These are phyloP conservation scores for Acropternis orthonyx DNA, from an alignment of 2,797 vertebrate species.

Conservation along the genomic window DNA sequence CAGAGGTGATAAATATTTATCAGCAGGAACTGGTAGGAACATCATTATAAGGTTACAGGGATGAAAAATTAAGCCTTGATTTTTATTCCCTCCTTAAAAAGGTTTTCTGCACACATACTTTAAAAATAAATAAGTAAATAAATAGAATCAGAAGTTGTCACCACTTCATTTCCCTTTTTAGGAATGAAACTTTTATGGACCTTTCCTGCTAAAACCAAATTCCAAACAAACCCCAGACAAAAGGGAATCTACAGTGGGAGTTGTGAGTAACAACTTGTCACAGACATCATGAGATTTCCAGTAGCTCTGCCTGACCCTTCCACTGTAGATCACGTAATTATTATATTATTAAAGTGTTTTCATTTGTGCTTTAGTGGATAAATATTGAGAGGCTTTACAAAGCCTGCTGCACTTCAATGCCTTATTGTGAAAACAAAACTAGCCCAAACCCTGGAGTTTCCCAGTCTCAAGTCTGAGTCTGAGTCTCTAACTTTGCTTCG, in stretches of 20 bases:
- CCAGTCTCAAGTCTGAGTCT: not conserved
- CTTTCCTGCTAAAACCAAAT: not conserved
- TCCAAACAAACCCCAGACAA: not conserved
- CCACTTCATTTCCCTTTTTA: not conserved
- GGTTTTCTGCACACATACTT: not conserved
- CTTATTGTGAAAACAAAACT: not conserved
- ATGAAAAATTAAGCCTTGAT: conserved; percentile 39
- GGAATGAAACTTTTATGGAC: not conserved
- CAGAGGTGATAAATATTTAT: conserved; percentile 58
- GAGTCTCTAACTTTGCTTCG: not conserved
- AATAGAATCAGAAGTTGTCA: not conserved
- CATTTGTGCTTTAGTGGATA: not conserved
- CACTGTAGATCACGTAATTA: not conserved
- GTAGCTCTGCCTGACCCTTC: not conserved
- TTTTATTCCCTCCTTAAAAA: conserved; percentile 9
- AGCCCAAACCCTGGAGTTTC: not conserved
- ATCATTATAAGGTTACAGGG: conserved; percentile 36
- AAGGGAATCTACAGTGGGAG: not conserved
- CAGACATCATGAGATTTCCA: not conserved
- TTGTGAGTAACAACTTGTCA: not conserved
- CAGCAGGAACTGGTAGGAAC: conserved; percentile 8
- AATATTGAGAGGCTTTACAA: not conserved
- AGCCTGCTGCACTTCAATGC: not conserved
- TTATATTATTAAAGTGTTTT: not conserved
- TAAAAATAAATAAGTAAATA: not conserved